These are phyloP conservation scores for Chanos chanos DNA, from an alignment of 2,797 vertebrate genomes.

Conservation along the genomic window DNA sequence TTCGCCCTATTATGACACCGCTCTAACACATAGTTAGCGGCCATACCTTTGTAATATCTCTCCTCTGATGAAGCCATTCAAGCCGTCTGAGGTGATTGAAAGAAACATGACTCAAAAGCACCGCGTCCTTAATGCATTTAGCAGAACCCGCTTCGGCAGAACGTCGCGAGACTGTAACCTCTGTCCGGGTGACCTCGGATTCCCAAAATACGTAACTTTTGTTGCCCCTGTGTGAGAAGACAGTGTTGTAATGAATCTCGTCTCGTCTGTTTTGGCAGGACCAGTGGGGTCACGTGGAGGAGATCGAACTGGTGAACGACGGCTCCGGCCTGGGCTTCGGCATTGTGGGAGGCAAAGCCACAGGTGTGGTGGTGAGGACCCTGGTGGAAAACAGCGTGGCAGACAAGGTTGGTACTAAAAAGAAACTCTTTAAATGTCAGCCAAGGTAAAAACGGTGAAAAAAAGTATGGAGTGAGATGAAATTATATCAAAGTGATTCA, in stretches of 20 bases:
- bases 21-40: slow-evolving; percentile 34
- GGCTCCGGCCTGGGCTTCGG: slow-evolving; percentile 95
- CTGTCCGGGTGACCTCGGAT: slow-evolving; percentile 5
- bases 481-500: no score
- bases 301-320: slow-evolving; percentile 88
- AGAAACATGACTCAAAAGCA: slow-evolving; percentile 3
- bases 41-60: slow-evolving; percentile 11
- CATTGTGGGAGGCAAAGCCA: slow-evolving; percentile 88
- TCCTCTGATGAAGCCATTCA: slow-evolving; percentile 21
- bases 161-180: slow-evolving; percentile 2
- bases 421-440: no score
- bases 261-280: slow-evolving; percentile 76
- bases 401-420: slow-evolving; percentile 63
- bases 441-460: no score
- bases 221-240: no score
- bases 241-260: no score
- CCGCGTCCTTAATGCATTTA: slow-evolving; percentile 7
- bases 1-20: not conserved
- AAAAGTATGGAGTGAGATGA: not conserved
- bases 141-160: no score
- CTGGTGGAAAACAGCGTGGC: slow-evolving; percentile 86
- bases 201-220: not conserved
- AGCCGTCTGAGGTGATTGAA: slow-evolving; percentile 20
- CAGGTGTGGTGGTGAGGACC: slow-evolving; percentile 89
- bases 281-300: slow-evolving; percentile 84